A percentile compares a stretch with the other conserved stretches of the same genome.
Conservation (phyloP, 2,888 invertebrate genomes). For the Gandaritis pyraliata region DNA sequence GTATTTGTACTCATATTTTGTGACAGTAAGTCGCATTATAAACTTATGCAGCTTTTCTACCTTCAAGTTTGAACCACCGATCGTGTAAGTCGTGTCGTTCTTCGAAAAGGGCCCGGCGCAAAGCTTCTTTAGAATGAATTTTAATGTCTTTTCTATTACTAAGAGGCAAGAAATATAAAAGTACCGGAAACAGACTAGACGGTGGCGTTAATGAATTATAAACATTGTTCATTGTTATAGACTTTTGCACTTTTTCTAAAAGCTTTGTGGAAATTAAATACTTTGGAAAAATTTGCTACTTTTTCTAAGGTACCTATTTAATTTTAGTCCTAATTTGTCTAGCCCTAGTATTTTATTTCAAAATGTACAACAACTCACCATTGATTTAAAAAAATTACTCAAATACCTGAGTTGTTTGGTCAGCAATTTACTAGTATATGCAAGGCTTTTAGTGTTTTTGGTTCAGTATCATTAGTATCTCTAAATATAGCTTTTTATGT, state of each 20-base stretch:
- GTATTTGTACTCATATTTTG: no score
- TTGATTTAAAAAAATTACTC: no score
- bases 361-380: no score
- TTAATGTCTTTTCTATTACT: conserved; percentile 41
- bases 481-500: no score
- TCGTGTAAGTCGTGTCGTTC: conserved; percentile 12
- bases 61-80: background rate
- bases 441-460: no score
- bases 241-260: conserved; percentile 35
- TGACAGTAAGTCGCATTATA: no score
- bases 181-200: conserved; percentile 41
- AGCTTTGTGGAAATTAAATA: conserved; percentile 8
- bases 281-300: background rate
- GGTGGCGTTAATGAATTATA: conserved; percentile 43
- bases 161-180: conserved; percentile 41
- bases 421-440: no score
- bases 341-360: no score
- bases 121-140: conserved; percentile 36
- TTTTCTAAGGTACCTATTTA: no score
- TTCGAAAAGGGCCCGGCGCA: conserved; percentile 16
- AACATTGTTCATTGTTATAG: conserved; percentile 39
- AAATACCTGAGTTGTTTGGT: no score
- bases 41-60: background rate
- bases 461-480: no score
- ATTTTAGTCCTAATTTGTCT: no score